Evolutionary conservation across 2,113 vertebrate species (phyloP).

Genomic region (Leuciscus idus): DNA sequence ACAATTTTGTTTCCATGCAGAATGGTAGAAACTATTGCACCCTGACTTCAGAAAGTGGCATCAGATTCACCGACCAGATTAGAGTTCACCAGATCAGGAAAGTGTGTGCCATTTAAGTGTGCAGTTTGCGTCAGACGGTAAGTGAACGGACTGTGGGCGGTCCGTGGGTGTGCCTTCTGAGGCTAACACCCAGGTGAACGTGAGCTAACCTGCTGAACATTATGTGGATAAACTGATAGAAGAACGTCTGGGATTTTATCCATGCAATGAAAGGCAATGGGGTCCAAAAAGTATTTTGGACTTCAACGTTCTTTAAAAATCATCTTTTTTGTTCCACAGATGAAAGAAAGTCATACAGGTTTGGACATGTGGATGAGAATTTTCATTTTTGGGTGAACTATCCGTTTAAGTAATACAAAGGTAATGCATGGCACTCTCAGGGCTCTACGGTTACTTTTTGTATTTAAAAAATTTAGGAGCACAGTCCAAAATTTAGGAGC

Average conservation of each 20-base stretch:
- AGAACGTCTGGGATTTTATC: background rate
- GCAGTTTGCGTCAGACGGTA: conserved; percentile 11
- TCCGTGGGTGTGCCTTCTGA: background rate
- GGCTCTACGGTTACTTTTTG: too few species aligned
- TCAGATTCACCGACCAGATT: conserved; percentile 10
- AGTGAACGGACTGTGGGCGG: conserved; percentile 3
- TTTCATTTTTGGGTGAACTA: background rate
- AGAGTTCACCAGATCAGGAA: background rate
- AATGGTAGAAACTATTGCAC: conserved; percentile 1
- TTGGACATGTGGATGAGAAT: background rate
- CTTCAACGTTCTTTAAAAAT: background rate
- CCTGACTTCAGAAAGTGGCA: conserved; percentile 5
- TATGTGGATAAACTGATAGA: too few species aligned
- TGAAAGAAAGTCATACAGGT: background rate
- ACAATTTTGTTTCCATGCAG: background rate
- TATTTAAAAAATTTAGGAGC: too few species aligned
- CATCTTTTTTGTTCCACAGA: background rate
- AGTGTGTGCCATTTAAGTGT: background rate
- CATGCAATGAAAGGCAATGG: background rate
- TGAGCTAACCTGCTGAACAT: background rate
- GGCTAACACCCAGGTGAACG: background rate
- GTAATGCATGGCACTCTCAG: background rate
- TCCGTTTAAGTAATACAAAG: background rate
- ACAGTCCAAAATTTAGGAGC: too few species aligned
- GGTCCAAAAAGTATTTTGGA: background rate